Base-by-base conservation (phyloP, 2,113 vertebrate genomes). In the Tautogolabrus adspersus region DNA sequence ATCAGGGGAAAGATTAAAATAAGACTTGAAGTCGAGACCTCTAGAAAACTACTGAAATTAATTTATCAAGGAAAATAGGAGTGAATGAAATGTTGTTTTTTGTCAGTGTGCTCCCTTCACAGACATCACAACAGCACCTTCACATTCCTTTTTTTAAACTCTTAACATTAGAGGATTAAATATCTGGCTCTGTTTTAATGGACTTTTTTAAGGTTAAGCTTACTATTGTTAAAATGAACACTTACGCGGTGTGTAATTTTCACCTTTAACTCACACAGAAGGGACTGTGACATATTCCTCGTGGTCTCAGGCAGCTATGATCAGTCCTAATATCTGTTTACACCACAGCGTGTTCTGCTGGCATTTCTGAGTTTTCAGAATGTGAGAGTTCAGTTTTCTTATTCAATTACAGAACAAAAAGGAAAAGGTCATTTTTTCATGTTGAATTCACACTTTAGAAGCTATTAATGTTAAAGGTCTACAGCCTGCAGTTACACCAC, bases 401-500 rank as follows among this genome's bases (percentile, higher is more conserved):
- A 2, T 66, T 76, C 38, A 69, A 49, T 26, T 26, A 13, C 10
- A 57, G 22, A 46, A 52, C 16, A 55, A 73, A 66, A 64, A 52
- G 30, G 12, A 6, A 37, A 60, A 63, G 10, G 11, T 5, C 5
- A 52, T 26, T 8, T 16, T 47, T 83, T 52, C 40, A 52, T 61
- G 63, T 40, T 54, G 11, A 70, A 63, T 75, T 82, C 65, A 60
- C 56, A 11, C 62, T 77, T 63, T 55, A n/a, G 15, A 10, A 44
- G 12, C 64, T 42, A 10, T 65, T 81, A 54, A 74, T 74, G 84
- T 72, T 75, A 75, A 76, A 85, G 64, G 69, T 77, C 80, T 54
- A 49, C 21, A 78, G 73, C 55, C 66, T 21, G 63, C 69, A 79
- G 23, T 60, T 58, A 13, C 42, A 69, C 63, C 49, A 74, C 63